phyloP scores from a whole-genome alignment of 1,140 invertebrate species.

The Parapsyche elsis region DNA sequence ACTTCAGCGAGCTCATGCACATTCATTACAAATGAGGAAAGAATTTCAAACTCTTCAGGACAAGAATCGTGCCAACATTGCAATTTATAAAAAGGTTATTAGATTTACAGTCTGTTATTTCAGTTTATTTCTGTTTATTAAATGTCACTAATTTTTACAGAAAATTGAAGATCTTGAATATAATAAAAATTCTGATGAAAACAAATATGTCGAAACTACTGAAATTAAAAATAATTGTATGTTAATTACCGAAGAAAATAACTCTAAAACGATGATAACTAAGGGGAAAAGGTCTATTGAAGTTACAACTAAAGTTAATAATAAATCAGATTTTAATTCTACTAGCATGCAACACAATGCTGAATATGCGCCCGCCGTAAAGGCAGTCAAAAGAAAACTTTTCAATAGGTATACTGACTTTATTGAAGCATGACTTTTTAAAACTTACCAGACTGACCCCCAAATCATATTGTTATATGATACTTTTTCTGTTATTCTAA shows the following conservation, averaged over 20 bases:
- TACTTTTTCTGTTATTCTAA: too few species aligned
- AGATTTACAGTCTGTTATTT: neutral
- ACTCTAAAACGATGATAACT: neutral
- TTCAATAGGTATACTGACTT: slow-evolving; percentile 15
- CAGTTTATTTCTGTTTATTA: neutral
- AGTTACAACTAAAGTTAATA: neutral
- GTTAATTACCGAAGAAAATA: neutral
- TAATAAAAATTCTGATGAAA: neutral
- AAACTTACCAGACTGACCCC: too few species aligned
- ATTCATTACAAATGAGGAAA: slow-evolving; percentile 60
- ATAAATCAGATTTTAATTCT: neutral
- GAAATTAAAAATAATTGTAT: neutral
- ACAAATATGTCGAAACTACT: neutral
- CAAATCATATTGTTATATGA: too few species aligned
- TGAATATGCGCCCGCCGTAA: neutral
- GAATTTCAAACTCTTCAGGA: slow-evolving; percentile 59
- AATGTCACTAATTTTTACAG: slow-evolving; percentile 35
- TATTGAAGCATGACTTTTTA: too few species aligned
- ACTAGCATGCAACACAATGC: neutral
- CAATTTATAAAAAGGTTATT: slow-evolving; percentile 60
- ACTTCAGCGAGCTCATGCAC: slow-evolving; percentile 60
- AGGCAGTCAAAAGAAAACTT: slow-evolving; percentile 26
- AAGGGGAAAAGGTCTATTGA: neutral
- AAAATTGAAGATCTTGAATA: slow-evolving; percentile 50
- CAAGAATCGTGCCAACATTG: slow-evolving; percentile 60